Evolutionary conservation across 2,888 invertebrate genomes (phyloP), one percentile per base, ranked within the genome.

Genomic region (Branchellion lobata): DNA sequence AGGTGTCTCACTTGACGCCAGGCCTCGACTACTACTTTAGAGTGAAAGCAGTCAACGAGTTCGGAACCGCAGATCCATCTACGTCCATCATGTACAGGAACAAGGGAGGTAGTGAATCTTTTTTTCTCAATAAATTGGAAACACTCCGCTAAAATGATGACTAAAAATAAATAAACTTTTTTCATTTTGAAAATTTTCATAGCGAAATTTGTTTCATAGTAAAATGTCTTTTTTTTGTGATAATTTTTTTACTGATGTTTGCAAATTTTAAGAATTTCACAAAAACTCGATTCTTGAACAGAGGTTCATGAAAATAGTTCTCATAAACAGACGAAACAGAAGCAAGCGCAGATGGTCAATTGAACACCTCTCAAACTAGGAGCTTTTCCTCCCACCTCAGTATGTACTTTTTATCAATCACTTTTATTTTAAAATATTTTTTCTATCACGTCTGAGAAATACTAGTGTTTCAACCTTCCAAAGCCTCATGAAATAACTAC

Each of bases 21-120:
- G 74, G 71, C 21, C 91, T 93, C 83, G 96, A 97, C 88, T 98
- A 98, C 89, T 93, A 93, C 88, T 96, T 97, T 90, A 91, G 99
- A 81, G 92, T 98, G 61, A 91, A 96, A 40, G 97, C 98, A 3
- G 96, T 96, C 87, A 98, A 97, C 89, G 94, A 94, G 87, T 94
- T 93, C 87, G 98, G 98, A 74, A 92, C 95, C 82, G 95, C 95
- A 88, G 98, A 98, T 86, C 96, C 98, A 0, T 96, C 96, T 78
- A 95, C 96, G 1, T 84, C 85, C 5, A 85, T 84, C 8, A 84
- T 84, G 18, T 81, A 86, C 8, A 78, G 80, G 24, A 80, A 78
- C 29, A 80, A 75, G 34, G 81, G 81, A 79, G 79, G 81, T 81
- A 18, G n/a, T n/a, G n/a, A n/a, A n/a, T n/a, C n/a, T n/a, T n/a